phyloP scores from a whole-genome alignment of 2,113 vertebrate genomes.

The Leucosticte australis region DNA sequence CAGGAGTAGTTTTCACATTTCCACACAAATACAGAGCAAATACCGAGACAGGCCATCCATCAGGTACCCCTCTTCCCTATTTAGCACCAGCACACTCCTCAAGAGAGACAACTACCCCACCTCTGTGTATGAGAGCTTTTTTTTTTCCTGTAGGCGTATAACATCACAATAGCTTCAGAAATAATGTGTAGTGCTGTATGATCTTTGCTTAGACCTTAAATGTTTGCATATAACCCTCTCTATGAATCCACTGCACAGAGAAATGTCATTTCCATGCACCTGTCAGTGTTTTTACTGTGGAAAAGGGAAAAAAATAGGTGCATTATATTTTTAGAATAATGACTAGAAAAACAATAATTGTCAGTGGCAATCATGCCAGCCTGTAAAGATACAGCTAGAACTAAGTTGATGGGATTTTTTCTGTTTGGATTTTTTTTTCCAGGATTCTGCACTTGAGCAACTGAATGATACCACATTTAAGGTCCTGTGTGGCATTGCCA shows the following conservation, averaged over 20 bases:
- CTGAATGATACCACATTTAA: slow-evolving; percentile 52
- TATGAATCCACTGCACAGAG: neutral
- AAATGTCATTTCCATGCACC: slow-evolving; percentile 46
- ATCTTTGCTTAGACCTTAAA: slow-evolving; percentile 8
- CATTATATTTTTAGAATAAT: slow-evolving; percentile 10
- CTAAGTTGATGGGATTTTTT: slow-evolving; percentile 17
- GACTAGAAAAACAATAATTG: slow-evolving; percentile 37
- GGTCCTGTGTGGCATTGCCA: slow-evolving; percentile 56
- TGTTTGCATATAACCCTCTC: neutral
- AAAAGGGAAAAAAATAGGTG: neutral
- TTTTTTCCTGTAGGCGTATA: neutral
- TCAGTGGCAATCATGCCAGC: slow-evolving; percentile 37
- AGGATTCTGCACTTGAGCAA: slow-evolving; percentile 38
- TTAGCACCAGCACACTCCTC: neutral
- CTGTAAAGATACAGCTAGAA: slow-evolving; percentile 47
- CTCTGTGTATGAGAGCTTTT: neutral
- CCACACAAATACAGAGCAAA: neutral
- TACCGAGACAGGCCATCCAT: rapidly evolving
- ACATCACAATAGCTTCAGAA: neutral
- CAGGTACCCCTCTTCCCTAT: neutral
- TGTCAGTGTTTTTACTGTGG: slow-evolving; percentile 35
- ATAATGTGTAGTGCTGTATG: neutral
- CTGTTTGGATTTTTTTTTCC: neutral
- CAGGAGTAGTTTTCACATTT: neutral
- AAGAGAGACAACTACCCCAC: neutral